A percentile compares a stretch with the other conserved stretches of the same genome.
Conservation (phyloP, 2,888 invertebrate genomes). For the Sialis fuliginosa region DNA sequence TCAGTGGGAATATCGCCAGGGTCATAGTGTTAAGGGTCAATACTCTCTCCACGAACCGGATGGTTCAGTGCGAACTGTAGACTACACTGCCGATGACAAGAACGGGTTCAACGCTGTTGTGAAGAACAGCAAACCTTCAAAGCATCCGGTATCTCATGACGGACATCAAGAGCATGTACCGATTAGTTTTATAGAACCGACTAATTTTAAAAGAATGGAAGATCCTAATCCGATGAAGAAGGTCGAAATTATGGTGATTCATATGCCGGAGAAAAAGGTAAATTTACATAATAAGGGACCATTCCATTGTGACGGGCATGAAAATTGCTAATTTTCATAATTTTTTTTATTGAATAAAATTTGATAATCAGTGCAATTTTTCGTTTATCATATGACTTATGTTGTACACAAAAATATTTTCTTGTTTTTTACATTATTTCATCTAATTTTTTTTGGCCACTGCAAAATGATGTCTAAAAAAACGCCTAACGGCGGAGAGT, state of each 20-base stretch:
- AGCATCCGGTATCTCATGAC: background rate
- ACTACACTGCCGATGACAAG: slow-evolving; percentile 6
- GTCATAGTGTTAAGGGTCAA: slow-evolving; percentile 5
- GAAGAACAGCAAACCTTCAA: background rate
- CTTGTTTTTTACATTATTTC: too few relatives aligned
- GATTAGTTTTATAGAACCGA: background rate
- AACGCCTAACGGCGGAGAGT: too few relatives aligned
- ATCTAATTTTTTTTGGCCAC: too few relatives aligned
- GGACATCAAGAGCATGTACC: background rate
- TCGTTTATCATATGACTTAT: too few relatives aligned
- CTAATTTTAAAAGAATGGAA: background rate
- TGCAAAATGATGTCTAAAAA: too few relatives aligned
- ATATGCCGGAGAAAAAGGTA: background rate
- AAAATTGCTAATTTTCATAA: too few relatives aligned
- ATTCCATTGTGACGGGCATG: too few relatives aligned
- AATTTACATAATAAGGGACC: too few relatives aligned
- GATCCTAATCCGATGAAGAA: background rate
- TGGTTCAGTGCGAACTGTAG: slow-evolving; percentile 3
- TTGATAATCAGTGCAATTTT: too few relatives aligned
- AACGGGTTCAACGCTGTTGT: slow-evolving; percentile 4
- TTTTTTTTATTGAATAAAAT: too few relatives aligned
- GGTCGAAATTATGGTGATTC: background rate
- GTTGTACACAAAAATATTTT: too few relatives aligned
- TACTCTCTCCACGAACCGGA: slow-evolving; percentile 5
- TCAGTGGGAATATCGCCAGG: slow-evolving; percentile 4